Conservation (phyloP, 2,888 invertebrate species). For the Schizaphis graminum region DNA sequence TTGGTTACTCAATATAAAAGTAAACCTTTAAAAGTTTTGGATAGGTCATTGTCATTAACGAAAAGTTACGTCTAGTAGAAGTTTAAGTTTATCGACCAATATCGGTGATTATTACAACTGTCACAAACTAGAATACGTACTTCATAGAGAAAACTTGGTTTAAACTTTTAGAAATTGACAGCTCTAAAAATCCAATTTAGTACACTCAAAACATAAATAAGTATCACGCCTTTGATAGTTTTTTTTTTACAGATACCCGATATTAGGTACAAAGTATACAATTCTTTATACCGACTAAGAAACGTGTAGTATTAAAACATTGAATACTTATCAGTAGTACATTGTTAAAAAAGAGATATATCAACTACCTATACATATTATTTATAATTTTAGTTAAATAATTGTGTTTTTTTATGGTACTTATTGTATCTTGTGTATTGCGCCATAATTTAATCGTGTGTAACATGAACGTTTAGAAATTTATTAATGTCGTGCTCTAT, state of each 20-base stretch:
- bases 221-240: background rate
- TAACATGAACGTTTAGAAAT: background rate
- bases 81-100: background rate
- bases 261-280: background rate
- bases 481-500: background rate
- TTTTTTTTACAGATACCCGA: background rate
- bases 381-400: background rate
- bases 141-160: background rate
- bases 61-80: background rate
- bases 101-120: background rate
- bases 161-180: constrained; percentile 7
- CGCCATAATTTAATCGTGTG: background rate
- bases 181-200: constrained; percentile 22
- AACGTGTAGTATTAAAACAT: background rate
- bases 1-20: background rate
- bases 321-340: background rate
- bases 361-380: background rate
- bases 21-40: constrained; percentile 19
- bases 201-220: background rate
- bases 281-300: background rate
- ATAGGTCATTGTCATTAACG: background rate
- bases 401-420: background rate
- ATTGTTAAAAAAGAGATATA: background rate
- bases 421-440: background rate
- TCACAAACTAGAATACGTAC: background rate